These are phyloP conservation scores for Notocelia uddmanniana DNA, from an alignment of 2,888 invertebrate species.

Conservation along the genomic window DNA sequence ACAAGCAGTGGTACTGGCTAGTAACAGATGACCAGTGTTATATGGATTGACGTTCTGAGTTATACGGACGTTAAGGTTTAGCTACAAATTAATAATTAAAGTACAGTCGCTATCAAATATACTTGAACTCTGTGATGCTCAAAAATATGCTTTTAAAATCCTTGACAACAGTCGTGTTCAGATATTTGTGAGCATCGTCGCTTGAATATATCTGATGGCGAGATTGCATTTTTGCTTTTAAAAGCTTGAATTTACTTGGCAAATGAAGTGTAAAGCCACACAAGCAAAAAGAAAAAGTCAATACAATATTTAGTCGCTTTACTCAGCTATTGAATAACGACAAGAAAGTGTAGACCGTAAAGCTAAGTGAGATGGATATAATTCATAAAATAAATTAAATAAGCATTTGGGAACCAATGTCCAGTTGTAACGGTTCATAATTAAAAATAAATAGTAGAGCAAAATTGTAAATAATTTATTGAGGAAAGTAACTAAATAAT, in stretches of 20 bases:
- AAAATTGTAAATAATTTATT: neutral
- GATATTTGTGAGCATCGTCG: too few species aligned
- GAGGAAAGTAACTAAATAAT: neutral
- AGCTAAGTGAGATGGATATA: constrained; percentile 39
- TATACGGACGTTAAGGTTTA: neutral
- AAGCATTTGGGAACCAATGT: constrained; percentile 1
- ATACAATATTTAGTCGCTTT: neutral
- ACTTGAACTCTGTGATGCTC: too few species aligned
- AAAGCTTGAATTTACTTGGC: neutral
- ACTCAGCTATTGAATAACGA: neutral
- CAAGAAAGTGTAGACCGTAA: constrained; percentile 20
- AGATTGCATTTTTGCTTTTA: neutral
- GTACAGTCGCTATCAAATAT: too few species aligned
- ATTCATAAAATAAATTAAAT: constrained; percentile 18
- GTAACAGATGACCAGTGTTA: constrained; percentile 40
- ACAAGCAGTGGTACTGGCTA: constrained; percentile 11
- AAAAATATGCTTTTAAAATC: too few species aligned
- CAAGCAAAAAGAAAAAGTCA: neutral
- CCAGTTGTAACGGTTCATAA: neutral
- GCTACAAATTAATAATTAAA: too few species aligned
- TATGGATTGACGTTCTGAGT: constrained; percentile 32
- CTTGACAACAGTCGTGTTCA: too few species aligned
- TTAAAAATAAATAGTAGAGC: constrained; percentile 5
- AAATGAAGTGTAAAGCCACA: neutral
- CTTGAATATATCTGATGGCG: too few species aligned